These are phyloP conservation scores for Bombus terrestris DNA, from an alignment of 1,140 invertebrate species.

Conservation along the genomic window DNA sequence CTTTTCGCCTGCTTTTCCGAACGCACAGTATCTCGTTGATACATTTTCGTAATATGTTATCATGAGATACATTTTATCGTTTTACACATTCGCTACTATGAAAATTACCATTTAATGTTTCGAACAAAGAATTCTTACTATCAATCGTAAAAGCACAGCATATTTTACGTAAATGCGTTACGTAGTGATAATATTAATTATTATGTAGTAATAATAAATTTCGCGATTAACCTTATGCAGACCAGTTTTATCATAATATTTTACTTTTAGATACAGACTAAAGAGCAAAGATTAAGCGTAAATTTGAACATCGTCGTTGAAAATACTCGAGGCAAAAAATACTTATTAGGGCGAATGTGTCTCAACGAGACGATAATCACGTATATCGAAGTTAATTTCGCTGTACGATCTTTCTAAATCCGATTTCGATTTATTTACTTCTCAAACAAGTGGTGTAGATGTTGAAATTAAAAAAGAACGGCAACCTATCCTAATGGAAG, in stretches of 20 bases:
- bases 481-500: background rate
- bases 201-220: background rate
- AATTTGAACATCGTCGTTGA: no score
- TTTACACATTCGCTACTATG: background rate
- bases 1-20: slow-evolving; percentile 55
- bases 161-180: no score
- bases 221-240: no score
- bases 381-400: background rate
- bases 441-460: background rate
- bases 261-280: background rate
- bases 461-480: background rate
- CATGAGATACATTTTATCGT: background rate
- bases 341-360: background rate
- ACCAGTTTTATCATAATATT: background rate
- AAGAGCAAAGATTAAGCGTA: no score
- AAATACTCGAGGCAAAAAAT: no score
- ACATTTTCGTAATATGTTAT: slow-evolving; percentile 45
- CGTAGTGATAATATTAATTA: background rate
- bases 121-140: background rate
- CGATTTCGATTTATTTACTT: background rate
- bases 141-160: background rate
- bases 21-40: slow-evolving; percentile 64
- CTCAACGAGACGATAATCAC: background rate
- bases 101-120: background rate
- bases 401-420: background rate